phyloP scores from a whole-genome alignment of 2,113 vertebrate genomes.

The Meriones unguiculatus region DNA sequence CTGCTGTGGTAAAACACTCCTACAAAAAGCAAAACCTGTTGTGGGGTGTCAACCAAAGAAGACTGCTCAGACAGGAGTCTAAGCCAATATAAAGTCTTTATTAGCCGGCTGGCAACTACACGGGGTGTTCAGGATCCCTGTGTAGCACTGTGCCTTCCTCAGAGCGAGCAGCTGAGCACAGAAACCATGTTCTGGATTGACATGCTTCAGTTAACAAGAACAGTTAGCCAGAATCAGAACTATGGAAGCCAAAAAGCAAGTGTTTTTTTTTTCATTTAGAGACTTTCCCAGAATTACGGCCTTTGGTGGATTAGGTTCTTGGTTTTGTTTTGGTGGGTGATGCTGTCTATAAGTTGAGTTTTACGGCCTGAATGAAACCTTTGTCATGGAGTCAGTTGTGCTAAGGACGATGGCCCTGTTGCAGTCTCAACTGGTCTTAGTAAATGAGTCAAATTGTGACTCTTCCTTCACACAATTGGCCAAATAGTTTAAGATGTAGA shows the following conservation, averaged over 20 bases:
- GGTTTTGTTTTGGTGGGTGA: background rate
- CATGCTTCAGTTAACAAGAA: background rate
- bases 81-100: background rate
- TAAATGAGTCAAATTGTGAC: background rate
- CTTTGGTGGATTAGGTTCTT: background rate
- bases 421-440: background rate
- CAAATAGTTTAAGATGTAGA: background rate
- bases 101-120: background rate
- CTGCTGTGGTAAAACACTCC: background rate
- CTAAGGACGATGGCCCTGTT: background rate
- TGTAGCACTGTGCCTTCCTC: background rate
- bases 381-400: background rate
- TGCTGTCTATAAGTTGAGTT: background rate
- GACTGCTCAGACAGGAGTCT: background rate
- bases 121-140: background rate
- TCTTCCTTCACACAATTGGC: background rate
- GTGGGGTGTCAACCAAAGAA: background rate
- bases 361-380: background rate
- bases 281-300: background rate
- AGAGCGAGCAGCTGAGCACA: background rate
- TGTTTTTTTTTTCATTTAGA: background rate
- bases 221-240: background rate
- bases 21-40: background rate
- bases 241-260: background rate
- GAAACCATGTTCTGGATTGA: background rate